Conservation (phyloP, 2,113 vertebrate genomes). For the Festucalex cinctus region DNA sequence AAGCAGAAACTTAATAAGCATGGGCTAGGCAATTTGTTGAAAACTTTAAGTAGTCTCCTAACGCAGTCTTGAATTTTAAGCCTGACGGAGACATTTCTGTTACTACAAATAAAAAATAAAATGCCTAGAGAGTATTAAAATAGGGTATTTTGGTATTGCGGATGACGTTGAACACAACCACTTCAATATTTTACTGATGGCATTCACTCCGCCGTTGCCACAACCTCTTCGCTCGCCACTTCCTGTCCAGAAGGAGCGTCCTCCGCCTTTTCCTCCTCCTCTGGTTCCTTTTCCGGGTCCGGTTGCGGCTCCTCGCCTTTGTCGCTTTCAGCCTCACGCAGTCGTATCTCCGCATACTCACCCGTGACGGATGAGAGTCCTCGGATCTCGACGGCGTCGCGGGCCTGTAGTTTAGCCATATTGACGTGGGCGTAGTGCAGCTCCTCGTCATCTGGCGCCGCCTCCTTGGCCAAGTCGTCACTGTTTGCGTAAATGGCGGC, state of each 20-base stretch:
- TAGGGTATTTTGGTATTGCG: too few species aligned
- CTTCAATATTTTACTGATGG: background rate
- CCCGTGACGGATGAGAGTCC: constrained; percentile 16
- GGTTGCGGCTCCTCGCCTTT: background rate
- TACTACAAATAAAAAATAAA: too few species aligned
- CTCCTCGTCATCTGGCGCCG: background rate
- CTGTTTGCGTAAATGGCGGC: constrained; percentile 29
- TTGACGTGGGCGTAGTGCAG: constrained; percentile 25
- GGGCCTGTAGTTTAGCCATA: constrained; percentile 23
- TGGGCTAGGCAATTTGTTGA: too few species aligned
- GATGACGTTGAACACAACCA: too few species aligned
- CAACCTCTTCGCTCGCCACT: background rate
- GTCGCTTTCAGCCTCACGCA: background rate
- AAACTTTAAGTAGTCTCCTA: too few species aligned
- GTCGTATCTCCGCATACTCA: constrained; percentile 31
- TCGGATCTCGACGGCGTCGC: constrained; percentile 10
- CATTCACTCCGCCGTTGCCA: background rate
- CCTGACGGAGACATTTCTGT: too few species aligned
- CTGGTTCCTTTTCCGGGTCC: background rate
- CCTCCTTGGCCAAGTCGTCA: constrained; percentile 7
- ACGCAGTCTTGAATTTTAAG: too few species aligned
- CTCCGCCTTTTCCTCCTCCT: background rate
- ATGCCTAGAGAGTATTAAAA: too few species aligned
- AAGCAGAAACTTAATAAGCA: too few species aligned
- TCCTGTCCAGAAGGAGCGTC: background rate